These are phyloP conservation scores for Luscinia luscinia DNA, from an alignment of 2,797 vertebrate genomes.

Conservation along the genomic window DNA sequence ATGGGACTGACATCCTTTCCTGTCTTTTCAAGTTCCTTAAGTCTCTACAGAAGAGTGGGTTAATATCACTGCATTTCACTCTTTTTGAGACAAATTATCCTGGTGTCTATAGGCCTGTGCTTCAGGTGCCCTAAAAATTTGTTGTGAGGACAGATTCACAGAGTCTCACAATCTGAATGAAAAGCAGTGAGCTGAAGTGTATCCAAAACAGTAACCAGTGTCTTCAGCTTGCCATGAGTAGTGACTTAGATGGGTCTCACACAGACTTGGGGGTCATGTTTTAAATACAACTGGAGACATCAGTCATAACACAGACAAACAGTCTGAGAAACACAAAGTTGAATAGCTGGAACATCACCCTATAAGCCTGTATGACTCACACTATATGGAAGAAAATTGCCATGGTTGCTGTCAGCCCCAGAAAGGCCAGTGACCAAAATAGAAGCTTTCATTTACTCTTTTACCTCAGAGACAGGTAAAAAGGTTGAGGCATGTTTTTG, in stretches of 20 bases:
- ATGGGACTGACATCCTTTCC: background rate
- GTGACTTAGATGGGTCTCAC: background rate
- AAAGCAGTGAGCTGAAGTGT: background rate
- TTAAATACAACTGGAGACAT: background rate
- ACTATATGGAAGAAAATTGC: background rate
- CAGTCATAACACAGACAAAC: background rate
- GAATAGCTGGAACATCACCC: background rate
- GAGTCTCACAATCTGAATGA: background rate
- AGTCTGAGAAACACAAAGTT: background rate
- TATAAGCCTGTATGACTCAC: background rate
- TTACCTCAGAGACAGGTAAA: background rate
- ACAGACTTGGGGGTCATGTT: background rate
- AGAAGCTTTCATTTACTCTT: background rate
- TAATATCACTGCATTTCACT: background rate
- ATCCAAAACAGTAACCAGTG: background rate
- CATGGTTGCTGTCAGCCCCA: background rate
- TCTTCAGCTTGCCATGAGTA: background rate
- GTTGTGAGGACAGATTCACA: background rate
- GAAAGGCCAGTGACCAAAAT: background rate
- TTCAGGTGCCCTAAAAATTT: background rate
- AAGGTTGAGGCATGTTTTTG: background rate
- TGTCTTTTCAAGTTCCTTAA: background rate
- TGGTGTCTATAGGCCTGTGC: background rate
- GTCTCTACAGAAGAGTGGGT: background rate
- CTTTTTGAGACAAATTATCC: background rate